A percentile compares a stretch with the other conserved stretches of the same genome.
phyloP scores from a whole-genome alignment of 2,113 vertebrate species.

The Stegostoma tigrinum region DNA sequence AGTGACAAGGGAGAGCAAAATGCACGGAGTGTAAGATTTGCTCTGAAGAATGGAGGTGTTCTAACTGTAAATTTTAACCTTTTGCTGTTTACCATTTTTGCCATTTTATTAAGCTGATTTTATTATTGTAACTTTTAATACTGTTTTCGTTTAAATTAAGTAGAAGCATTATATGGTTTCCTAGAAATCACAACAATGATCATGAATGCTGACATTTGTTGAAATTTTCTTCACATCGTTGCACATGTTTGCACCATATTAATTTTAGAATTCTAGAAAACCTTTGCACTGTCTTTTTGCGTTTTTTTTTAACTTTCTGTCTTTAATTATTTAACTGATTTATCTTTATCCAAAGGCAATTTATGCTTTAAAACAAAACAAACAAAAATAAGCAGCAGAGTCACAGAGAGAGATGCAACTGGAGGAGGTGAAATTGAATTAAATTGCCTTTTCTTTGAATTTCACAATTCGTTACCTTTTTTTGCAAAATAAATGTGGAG shows the following conservation, averaged over 20 bases:
- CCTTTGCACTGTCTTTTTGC: neutral
- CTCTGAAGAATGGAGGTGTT: neutral
- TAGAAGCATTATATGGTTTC: neutral
- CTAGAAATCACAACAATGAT: neutral
- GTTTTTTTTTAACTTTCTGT: neutral
- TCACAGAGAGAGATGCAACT: too few relatives aligned
- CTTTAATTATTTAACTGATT: neutral
- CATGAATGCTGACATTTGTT: neutral
- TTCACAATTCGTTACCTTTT: too few relatives aligned
- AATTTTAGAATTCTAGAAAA: neutral
- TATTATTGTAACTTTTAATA: too few relatives aligned
- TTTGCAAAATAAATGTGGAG: too few relatives aligned
- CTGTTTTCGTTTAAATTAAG: too few relatives aligned
- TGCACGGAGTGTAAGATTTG: neutral
- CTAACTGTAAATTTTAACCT: neutral
- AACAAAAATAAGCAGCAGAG: too few relatives aligned
- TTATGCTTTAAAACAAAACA: neutral
- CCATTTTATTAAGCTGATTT: too few relatives aligned
- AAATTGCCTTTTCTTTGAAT: too few relatives aligned
- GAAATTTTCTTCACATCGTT: neutral
- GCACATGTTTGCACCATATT: neutral
- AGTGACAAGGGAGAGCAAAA: neutral
- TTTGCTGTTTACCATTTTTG: neutral
- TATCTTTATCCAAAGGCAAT: neutral
- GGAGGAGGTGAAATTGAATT: too few relatives aligned